phyloP scores from a whole-genome alignment of 2,113 vertebrate genomes.

The Lipophrys pholis region DNA sequence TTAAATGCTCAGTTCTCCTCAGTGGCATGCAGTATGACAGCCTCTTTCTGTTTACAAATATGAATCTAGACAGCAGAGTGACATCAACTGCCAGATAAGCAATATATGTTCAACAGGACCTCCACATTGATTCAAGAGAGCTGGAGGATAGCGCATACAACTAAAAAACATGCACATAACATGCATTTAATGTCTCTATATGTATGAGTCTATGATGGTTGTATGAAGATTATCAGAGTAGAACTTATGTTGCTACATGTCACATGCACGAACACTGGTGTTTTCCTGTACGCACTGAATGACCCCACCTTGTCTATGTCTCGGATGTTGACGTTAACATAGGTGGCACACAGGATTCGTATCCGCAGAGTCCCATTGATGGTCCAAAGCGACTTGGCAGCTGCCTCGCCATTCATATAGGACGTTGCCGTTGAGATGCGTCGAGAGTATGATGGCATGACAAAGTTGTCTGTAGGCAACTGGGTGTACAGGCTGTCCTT shows the following conservation, averaged over 20 bases:
- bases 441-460: constrained; percentile 96
- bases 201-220: too few relatives aligned
- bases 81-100: constrained; percentile 6
- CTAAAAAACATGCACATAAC: constrained; percentile 26
- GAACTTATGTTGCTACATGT: too few relatives aligned
- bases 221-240: background rate
- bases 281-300: background rate
- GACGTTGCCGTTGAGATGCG: constrained; percentile 97
- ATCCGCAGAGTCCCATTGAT: constrained; percentile 93
- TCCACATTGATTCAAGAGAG: constrained; percentile 16
- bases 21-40: background rate
- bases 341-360: constrained; percentile 96
- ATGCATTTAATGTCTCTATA: too few relatives aligned
- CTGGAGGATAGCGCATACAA: background rate
- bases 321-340: constrained; percentile 98
- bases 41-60: constrained; percentile 26
- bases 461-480: constrained; percentile 93
- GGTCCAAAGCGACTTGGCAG: constrained; percentile 94
- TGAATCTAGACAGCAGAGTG: constrained; percentile 15
- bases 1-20: background rate
- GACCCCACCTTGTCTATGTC: constrained; percentile 96
- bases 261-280: background rate
- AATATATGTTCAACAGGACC: too few relatives aligned
- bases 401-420: constrained; percentile 96
- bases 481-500: constrained; percentile 97